phyloP scores from a whole-genome alignment of 2,113 vertebrate genomes.

The Xenus cinereus region DNA sequence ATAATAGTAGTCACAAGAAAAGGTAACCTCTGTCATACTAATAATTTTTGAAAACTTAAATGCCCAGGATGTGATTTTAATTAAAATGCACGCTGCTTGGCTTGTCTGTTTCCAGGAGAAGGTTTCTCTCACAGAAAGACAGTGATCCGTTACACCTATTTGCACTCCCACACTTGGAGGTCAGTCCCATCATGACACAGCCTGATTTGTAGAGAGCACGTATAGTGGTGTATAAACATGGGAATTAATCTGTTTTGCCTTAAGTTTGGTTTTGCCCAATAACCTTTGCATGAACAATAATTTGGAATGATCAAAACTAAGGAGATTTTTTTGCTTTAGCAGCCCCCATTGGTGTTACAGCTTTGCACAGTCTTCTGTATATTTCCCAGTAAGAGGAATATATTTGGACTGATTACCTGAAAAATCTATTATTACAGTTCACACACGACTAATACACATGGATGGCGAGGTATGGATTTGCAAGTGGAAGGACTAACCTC shows the following conservation, averaged over 20 bases:
- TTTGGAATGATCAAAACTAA: not conserved
- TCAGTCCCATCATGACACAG: constrained; percentile 23
- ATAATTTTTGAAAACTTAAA: constrained; percentile 83
- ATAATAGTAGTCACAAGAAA: constrained; percentile 79
- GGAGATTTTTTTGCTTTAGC: not conserved
- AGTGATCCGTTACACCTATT: constrained; percentile 4
- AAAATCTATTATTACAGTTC: not conserved
- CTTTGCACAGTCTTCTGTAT: not conserved
- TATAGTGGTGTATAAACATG: not conserved
- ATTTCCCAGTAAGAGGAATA: not conserved
- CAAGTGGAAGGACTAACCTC: not conserved
- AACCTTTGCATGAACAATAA: not conserved
- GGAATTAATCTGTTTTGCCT: not conserved
- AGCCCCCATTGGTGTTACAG: not conserved
- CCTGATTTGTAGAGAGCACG: not conserved
- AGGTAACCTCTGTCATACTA: constrained; percentile 75
- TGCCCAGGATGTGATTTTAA: constrained; percentile 79
- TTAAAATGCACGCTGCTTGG: constrained; percentile 73
- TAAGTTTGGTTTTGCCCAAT: not conserved
- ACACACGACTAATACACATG: not conserved
- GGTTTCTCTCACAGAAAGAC: constrained; percentile 23
- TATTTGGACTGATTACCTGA: not conserved
- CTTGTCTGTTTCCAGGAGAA: constrained; percentile 58
- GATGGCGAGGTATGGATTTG: not conserved
- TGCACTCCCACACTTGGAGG: not conserved